Conservation (phyloP, 1,140 invertebrate genomes). For the Sminthurinus signatus region DNA sequence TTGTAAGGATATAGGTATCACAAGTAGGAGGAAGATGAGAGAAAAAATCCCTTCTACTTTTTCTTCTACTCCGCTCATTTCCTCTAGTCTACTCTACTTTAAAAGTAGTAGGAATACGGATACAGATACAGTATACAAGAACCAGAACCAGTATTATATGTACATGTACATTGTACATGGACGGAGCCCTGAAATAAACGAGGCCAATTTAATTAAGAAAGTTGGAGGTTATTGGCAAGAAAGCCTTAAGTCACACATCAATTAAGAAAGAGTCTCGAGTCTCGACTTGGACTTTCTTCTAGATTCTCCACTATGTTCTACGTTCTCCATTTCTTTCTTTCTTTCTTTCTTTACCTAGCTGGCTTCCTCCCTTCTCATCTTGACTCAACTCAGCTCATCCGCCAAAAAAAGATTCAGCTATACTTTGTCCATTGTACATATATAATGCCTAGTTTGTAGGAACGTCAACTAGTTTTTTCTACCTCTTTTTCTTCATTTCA, state of each 20-base stretch:
- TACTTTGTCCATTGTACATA: neutral
- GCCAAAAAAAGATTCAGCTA: neutral
- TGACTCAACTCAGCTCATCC: neutral
- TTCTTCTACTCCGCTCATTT: too few relatives aligned
- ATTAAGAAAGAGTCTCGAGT: too few relatives aligned
- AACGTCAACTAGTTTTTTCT: too few relatives aligned
- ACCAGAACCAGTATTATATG: too few relatives aligned
- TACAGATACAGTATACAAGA: too few relatives aligned
- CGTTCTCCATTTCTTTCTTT: neutral
- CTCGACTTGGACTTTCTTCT: neutral
- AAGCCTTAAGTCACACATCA: conserved; percentile 37
- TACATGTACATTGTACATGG: too few relatives aligned
- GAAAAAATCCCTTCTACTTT: too few relatives aligned
- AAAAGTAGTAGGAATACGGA: too few relatives aligned
- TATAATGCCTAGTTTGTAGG: neutral
- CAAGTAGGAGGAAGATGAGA: too few relatives aligned
- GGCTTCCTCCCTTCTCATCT: neutral
- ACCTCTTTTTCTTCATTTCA: too few relatives aligned
- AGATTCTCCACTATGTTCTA: neutral
- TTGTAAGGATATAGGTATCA: too few relatives aligned
- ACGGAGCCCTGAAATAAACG: conserved; percentile 24
- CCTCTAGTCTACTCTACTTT: too few relatives aligned
- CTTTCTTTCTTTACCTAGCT: neutral
- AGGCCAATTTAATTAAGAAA: conserved; percentile 37
- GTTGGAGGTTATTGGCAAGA: conserved; percentile 27